Base-by-base conservation (phyloP, 2,888 invertebrate species). In the Cheilosia soror region DNA sequence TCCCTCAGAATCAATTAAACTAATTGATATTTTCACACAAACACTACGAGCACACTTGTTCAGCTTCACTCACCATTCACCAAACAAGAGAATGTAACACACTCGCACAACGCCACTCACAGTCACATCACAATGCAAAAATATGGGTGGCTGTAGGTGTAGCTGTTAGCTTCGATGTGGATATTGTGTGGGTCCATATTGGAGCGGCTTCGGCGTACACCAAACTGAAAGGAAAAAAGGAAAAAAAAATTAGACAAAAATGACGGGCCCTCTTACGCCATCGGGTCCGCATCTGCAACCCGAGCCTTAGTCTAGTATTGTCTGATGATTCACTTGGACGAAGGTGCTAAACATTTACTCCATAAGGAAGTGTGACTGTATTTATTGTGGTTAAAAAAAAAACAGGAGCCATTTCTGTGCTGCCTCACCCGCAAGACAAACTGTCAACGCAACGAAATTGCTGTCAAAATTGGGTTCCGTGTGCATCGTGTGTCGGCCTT, bases 141-240 rank as follows among this genome's bases (percentile, higher is more conserved):
- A 79, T 79, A 79, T 84, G 69, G 62, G 79, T 79, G 68, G 69
- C 53, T 60, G 53, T 60, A 51, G 40, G 5, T 40, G 4, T 60
- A 51, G 40, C 40, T 40, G 4, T 40, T 3, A 3, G 9, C 57
- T 15, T 51, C 53, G 53, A 7, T 57, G 65, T 27, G 20, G 9
- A 51, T 29, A 37, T 55, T 57, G 63, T 63, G 63, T 65, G 75
- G 69, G 72, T 72, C 60, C 85, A 85, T 72, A 66, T 76, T 76
- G 77, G 82, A 85, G 85, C 85, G 77, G 85, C 85, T 85, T 85
- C 85, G 85, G 85, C 85, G 85, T 85, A 85, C 72, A 85, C 44
- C 47, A 62, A 68, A 44, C 76, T 33, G 47, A 75, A 69, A 69
- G 47, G 55, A 65, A 55, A 58, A 83, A 78, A 13, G 20, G 2